Base-by-base conservation (phyloP, 2,888 invertebrate genomes). In the Caenorhabditis imperialis region DNA sequence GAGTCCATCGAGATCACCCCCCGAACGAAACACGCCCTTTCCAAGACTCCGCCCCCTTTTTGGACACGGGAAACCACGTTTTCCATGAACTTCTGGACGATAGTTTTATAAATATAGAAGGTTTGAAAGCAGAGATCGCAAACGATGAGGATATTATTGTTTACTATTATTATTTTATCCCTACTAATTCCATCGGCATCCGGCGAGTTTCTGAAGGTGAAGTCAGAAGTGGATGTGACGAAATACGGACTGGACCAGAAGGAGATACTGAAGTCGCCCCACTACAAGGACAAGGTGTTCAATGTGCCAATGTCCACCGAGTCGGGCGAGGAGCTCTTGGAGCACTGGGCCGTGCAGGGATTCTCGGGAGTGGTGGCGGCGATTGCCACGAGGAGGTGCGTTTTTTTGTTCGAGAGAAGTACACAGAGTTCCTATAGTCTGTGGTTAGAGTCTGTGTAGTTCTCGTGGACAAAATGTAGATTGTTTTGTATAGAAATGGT, bases 321-420 rank as follows among this genome's bases (percentile, higher is more conserved):
- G 12, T 63, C 60, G 20, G 77, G 77, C n/a, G 63, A 69, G 27
- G 77, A 73, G 37, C 60, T 77, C 10, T 14, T 74, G 18, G 48
- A 70, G 48, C 77, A 77, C 51, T 77, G 77, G 77, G 60, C 60
- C 3, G 57, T 63, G n/a, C 77, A 77, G 38, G 77, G 65, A 45
- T 75, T 77, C 44, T 71, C 74, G 1, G 77, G 74, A 53, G 38
- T 77, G n/a, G 58, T 77, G 0, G 70, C 77, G 1, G 74, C 77
- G 8, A 75, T 77, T 16, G 61, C 77, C 0, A 75, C 65, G 7
- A 69, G 71, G 47, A 61, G 71, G 75, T 75, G 16, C n/a, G n/a
- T n/a, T n/a, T n/a, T n/a, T n/a, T n/a, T n/a, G n/a, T n/a, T n/a
- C n/a, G n/a, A n/a, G n/a, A n/a, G n/a, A n/a, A n/a, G n/a, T n/a